A percentile compares a stretch with the other conserved stretches of the same genome.
phyloP scores from a whole-genome alignment of 2,888 invertebrate genomes.

The Cacoxenus indagator region DNA sequence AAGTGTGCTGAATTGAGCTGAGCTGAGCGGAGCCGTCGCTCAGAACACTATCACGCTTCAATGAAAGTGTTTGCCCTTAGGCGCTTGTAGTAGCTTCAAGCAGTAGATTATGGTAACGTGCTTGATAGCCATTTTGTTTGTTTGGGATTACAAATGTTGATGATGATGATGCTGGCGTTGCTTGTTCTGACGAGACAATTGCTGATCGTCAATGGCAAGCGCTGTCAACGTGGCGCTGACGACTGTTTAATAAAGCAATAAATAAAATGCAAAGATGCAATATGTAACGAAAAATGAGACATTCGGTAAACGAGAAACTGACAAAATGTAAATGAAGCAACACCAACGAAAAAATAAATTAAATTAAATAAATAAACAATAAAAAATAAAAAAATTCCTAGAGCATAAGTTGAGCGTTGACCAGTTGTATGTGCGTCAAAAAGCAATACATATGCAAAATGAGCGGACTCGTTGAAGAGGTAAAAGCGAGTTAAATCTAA shows the following conservation, averaged over 20 bases:
- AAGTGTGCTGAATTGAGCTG: neutral
- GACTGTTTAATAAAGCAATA: constrained; percentile 42
- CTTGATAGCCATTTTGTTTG: constrained; percentile 1
- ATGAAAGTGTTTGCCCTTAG: neutral
- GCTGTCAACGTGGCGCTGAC: neutral
- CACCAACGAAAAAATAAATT: neutral
- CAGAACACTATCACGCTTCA: neutral
- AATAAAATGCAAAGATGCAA: constrained; percentile 24
- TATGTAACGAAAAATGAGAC: neutral
- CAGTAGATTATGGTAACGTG: neutral
- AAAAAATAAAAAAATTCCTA: no score
- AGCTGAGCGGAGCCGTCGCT: neutral
- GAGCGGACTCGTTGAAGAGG: neutral
- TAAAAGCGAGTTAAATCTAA: no score
- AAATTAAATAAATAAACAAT: no score
- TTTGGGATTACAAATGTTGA: constrained; percentile 19
- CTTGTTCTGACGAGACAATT: no score
- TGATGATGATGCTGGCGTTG: constrained; percentile 31
- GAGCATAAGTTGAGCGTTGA: neutral
- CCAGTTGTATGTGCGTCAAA: constrained; percentile 18
- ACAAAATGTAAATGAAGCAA: neutral
- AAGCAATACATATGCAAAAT: constrained; percentile 33
- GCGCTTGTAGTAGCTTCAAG: neutral
- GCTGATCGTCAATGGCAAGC: no score
- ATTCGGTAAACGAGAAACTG: neutral